Percentiles rank a stretch among this genome's conserved stretches.
Evolutionary conservation across 2,888 invertebrate species (phyloP).

Genomic region (Scaptomyza parva): DNA sequence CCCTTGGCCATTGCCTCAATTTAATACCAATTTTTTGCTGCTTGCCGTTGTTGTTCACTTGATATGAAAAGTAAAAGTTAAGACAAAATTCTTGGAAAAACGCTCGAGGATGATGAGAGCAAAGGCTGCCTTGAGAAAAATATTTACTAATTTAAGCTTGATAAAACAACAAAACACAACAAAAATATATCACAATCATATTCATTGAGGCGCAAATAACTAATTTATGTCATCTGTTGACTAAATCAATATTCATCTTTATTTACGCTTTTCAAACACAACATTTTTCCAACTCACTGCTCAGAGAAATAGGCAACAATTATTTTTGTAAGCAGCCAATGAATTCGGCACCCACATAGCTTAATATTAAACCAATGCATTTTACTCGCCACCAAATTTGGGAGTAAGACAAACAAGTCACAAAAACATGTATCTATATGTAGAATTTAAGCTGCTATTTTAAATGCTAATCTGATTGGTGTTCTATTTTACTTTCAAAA

Average conservation of each 20-base stretch:
- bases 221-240: conserved; percentile 26
- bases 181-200: conserved; percentile 16
- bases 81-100: conserved; percentile 45
- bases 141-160: conserved; percentile 2
- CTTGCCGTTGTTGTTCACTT: conserved; percentile 3
- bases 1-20: conserved; percentile 22
- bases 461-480: conserved; percentile 68
- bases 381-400: conserved; percentile 12
- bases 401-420: conserved; percentile 1
- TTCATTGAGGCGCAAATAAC: conserved; percentile 53
- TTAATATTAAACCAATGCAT: neutral
- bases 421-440: neutral
- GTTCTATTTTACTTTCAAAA: conserved; percentile 45
- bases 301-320: conserved; percentile 54
- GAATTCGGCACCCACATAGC: conserved; percentile 33
- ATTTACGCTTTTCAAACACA: neutral
- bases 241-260: conserved; percentile 5
- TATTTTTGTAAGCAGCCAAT: conserved; percentile 29
- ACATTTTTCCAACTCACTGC: conserved; percentile 10
- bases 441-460: conserved; percentile 53
- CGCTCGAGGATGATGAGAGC: conserved; percentile 3
- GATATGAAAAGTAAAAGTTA: conserved; percentile 70
- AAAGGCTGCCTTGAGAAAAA: conserved; percentile 7
- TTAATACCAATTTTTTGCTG: conserved; percentile 27
- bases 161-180: conserved; percentile 10